Evolutionary conservation across 2,888 invertebrate genomes (phyloP).

Genomic region (Monopis laevigella): DNA sequence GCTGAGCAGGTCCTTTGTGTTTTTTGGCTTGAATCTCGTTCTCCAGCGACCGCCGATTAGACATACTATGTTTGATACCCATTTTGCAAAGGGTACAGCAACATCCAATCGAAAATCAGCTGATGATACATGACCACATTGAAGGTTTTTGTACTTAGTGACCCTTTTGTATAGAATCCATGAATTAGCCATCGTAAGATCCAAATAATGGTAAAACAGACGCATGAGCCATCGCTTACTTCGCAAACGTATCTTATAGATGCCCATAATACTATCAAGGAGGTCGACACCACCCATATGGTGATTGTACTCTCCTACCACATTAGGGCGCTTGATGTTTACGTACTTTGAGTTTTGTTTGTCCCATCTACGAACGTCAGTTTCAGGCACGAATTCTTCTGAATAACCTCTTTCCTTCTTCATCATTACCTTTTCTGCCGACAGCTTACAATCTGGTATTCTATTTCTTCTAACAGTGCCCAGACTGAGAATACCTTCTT

Average conservation of each 20-base stretch:
- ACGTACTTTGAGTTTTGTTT: conserved; percentile 19
- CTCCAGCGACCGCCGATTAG: conserved; percentile 12
- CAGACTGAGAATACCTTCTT: no score
- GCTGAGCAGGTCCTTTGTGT: conserved; percentile 14
- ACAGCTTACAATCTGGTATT: conserved; percentile 25
- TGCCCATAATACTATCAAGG: conserved; percentile 24
- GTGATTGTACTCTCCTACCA: no score
- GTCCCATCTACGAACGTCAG: conserved; percentile 19
- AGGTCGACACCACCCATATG: conserved; percentile 27
- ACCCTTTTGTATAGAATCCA: conserved; percentile 11
- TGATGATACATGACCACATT: background rate
- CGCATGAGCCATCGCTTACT: conserved; percentile 4
- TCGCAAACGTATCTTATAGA: conserved; percentile 17
- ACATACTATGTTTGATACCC: background rate
- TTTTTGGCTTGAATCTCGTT: no score
- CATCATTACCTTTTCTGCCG: conserved; percentile 21
- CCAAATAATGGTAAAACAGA: conserved; percentile 3
- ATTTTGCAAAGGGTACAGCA: conserved; percentile 10
- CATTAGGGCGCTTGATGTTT: conserved; percentile 21
- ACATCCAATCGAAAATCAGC: conserved; percentile 13
- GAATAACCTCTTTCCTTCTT: conserved; percentile 22
- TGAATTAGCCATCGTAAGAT: conserved; percentile 8
- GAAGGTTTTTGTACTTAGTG: background rate
- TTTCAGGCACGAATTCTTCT: conserved; percentile 19
- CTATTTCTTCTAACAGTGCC: no score